Percentiles rank a stretch among this genome's conserved stretches.
phyloP scores from a whole-genome alignment of 23 tunicate species.

The Trididemnum clinides region DNA sequence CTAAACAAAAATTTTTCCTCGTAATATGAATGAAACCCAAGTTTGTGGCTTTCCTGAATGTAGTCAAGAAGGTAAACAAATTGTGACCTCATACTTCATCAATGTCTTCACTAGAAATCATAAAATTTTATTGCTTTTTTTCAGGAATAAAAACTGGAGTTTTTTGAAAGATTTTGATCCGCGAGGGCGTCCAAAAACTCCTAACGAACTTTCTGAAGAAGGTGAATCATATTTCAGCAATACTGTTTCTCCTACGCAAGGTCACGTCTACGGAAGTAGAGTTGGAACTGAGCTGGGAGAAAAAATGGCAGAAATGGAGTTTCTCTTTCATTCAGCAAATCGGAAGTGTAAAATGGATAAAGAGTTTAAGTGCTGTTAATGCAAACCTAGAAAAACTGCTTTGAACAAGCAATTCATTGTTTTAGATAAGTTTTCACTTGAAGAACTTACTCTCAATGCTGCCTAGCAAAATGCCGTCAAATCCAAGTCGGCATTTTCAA shows the following conservation, averaged over 20 bases:
- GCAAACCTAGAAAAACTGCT: not conserved
- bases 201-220: constrained; percentile 51
- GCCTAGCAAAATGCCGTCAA: no score
- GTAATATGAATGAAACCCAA: no score
- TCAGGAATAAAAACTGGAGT: constrained; percentile 71
- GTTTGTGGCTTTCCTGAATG: no score
- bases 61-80: no score
- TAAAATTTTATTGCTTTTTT: not conserved
- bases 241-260: constrained; percentile 64
- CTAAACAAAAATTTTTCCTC: no score
- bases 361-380: constrained; percentile 61
- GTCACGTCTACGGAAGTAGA: constrained; percentile 83
- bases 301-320: constrained; percentile 79
- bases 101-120: no score
- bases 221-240: constrained; percentile 49
- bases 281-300: constrained; percentile 57
- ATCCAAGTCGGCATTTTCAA: no score
- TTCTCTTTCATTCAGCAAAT: constrained; percentile 63
- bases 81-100: no score
- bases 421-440: no score
- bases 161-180: constrained; percentile 78
- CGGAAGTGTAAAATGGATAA: constrained; percentile 59
- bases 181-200: constrained; percentile 73
- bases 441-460: no score
- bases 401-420: no score